These are phyloP conservation scores for Alces alces DNA, from an alignment of 2,113 vertebrate species.

Conservation along the genomic window DNA sequence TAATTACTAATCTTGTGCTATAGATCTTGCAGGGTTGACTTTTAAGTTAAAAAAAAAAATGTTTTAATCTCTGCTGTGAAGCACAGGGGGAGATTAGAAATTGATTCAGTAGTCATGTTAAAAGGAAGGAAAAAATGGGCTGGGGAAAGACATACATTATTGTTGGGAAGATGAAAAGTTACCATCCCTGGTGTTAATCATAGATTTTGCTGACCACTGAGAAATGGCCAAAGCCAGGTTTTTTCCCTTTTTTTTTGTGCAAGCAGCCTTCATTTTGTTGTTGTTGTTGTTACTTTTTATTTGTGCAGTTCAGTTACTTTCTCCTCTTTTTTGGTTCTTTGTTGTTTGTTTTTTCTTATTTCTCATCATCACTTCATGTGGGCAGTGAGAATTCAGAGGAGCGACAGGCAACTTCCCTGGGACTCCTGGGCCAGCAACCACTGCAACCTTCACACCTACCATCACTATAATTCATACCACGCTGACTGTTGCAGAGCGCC, in stretches of 20 bases:
- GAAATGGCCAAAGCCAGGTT: constrained; percentile 30
- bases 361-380: constrained; percentile 81
- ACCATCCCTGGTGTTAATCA: constrained; percentile 46
- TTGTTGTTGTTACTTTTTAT: constrained; percentile 50
- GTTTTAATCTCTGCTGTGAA: constrained; percentile 53
- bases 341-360: constrained; percentile 76
- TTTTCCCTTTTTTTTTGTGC: constrained; percentile 45
- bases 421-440: constrained; percentile 87
- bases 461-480: constrained; percentile 92
- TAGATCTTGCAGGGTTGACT: constrained; percentile 48
- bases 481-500: constrained; percentile 87
- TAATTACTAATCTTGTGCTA: constrained; percentile 56
- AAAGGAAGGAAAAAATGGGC: background rate
- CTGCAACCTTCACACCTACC: constrained; percentile 87
- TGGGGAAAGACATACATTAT: constrained; percentile 18
- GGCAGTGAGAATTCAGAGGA: constrained; percentile 96
- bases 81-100: constrained; percentile 68
- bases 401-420: constrained; percentile 89
- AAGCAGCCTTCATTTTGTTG: constrained; percentile 67
- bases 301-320: constrained; percentile 83
- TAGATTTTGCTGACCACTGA: constrained; percentile 34
- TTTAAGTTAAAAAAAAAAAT: constrained; percentile 58
- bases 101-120: constrained; percentile 61
- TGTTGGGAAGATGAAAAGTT: constrained; percentile 43
- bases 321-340: constrained; percentile 68